Evolutionary conservation across 1,140 invertebrate species (phyloP).

Genomic region (Zaprionus nigranus): DNA sequence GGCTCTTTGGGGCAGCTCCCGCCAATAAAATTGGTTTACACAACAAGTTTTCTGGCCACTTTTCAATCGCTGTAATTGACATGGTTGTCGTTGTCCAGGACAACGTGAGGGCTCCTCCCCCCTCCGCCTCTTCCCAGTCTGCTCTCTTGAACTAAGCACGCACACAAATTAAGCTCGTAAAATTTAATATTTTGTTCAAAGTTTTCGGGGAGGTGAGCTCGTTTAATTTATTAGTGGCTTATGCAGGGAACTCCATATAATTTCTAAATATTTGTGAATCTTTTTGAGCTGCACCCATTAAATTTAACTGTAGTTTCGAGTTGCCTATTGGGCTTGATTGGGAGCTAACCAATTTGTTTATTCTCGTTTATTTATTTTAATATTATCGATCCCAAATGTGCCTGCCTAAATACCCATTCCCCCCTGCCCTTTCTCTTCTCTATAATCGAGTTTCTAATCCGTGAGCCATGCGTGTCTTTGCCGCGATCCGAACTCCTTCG

Average conservation of each 20-base stretch:
- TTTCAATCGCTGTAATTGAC: conserved; percentile 80
- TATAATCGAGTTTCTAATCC: conserved; percentile 5
- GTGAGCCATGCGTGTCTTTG: conserved; percentile 29
- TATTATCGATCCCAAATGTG: conserved; percentile 6
- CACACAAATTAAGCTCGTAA: conserved; percentile 80
- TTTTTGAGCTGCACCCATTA: conserved; percentile 43
- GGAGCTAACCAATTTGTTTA: neutral
- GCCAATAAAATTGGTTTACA: conserved; percentile 79
- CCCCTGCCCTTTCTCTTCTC: neutral
- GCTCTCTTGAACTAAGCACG: conserved; percentile 59
- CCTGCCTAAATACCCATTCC: neutral
- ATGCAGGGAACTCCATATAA: conserved; percentile 48
- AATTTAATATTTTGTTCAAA: conserved; percentile 78
- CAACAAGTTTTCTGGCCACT: conserved; percentile 66
- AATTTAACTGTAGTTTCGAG: conserved; percentile 67
- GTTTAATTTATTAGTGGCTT: conserved; percentile 71
- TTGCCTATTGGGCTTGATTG: conserved; percentile 7
- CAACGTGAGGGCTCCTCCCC: conserved; percentile 17
- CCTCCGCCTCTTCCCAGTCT: neutral
- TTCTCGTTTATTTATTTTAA: neutral
- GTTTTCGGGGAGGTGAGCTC: conserved; percentile 54
- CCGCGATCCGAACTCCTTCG: conserved; percentile 8
- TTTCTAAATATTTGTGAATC: conserved; percentile 53
- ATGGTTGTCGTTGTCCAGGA: conserved; percentile 55
- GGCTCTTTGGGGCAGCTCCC: conserved; percentile 21